Evolutionary conservation across 2,888 invertebrate genomes (phyloP).

Genomic region (Melinaea marsaeus): DNA sequence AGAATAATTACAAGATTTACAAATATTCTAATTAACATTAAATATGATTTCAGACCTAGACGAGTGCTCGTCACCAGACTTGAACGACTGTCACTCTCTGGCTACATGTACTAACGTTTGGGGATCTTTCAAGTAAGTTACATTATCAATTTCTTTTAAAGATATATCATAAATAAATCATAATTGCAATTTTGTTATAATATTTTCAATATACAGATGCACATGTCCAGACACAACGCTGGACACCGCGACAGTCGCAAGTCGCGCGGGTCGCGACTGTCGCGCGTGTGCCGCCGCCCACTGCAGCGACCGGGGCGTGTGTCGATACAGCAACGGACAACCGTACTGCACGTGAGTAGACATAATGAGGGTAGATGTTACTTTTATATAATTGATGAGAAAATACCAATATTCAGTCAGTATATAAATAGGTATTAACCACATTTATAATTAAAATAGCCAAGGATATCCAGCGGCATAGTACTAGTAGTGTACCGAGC

Average conservation of each 20-base stretch:
- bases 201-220: conserved; percentile 43
- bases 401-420: background rate
- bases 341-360: conserved; percentile 84
- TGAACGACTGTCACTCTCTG: conserved; percentile 90
- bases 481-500: no score
- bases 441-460: no score
- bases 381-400: background rate
- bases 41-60: conserved; percentile 82
- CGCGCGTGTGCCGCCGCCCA: conserved; percentile 86
- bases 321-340: conserved; percentile 85
- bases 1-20: background rate
- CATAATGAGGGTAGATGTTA: background rate
- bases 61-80: conserved; percentile 88
- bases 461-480: no score
- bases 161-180: background rate
- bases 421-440: no score
- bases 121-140: conserved; percentile 83
- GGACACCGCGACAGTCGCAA: conserved; percentile 86
- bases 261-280: conserved; percentile 85
- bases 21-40: background rate
- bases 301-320: conserved; percentile 92
- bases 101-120: conserved; percentile 89
- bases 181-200: background rate
- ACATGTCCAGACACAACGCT: conserved; percentile 84
- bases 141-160: background rate